A percentile compares a stretch with the other conserved stretches of the same genome.
Conservation (phyloP, 2,797 vertebrate genomes). For the Crax fasciolata region DNA sequence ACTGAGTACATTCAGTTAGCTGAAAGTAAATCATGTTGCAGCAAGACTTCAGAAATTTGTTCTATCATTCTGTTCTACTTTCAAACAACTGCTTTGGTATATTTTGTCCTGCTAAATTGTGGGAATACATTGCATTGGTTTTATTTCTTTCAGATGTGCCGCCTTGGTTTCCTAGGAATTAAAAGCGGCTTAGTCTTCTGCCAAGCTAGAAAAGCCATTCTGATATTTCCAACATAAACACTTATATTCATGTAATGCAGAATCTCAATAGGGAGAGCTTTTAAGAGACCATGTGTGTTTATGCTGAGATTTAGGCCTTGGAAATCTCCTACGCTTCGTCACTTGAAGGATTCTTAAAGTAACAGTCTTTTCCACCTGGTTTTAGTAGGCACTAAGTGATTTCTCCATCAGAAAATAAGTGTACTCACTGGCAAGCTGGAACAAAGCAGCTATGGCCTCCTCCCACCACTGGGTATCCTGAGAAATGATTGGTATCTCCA, state of each 20-base stretch:
- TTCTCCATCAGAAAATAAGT: background rate
- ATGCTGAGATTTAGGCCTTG: background rate
- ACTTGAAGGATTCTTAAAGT: background rate
- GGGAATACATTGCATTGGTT: background rate
- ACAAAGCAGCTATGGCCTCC: slow-evolving; percentile 97
- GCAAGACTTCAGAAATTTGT: background rate
- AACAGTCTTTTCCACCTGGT: background rate
- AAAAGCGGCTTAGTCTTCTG: slow-evolving; percentile 32
- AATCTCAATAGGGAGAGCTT: background rate
- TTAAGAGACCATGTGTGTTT: background rate
- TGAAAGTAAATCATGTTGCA: background rate
- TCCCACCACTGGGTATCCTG: slow-evolving; percentile 98
- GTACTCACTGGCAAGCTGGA: slow-evolving; percentile 98
- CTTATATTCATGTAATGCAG: background rate
- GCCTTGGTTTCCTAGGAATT: slow-evolving; percentile 46
- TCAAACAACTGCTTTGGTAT: background rate
- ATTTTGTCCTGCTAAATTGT: background rate
- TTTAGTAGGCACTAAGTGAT: background rate
- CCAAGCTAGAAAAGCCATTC: slow-evolving; percentile 26
- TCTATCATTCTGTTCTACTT: background rate
- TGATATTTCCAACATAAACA: slow-evolving; percentile 58
- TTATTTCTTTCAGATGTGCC: slow-evolving; percentile 19
- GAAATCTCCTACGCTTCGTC: background rate
- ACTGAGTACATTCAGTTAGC: background rate
- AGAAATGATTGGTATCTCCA: slow-evolving; percentile 90